Conservation (phyloP, 2,888 invertebrate genomes). For the Oithona nana region DNA sequence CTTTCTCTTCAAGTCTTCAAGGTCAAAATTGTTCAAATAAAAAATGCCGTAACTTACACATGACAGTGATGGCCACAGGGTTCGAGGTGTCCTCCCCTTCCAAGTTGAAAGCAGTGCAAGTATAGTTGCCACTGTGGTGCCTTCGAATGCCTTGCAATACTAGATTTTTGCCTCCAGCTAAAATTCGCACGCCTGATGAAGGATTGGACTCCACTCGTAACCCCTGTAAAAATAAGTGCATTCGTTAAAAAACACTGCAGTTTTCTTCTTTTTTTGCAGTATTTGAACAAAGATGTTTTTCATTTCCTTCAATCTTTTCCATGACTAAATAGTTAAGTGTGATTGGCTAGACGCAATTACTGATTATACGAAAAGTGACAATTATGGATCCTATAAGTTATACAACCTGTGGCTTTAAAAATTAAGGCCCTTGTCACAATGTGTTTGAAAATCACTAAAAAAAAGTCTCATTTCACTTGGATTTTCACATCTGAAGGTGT, state of each 20-base stretch:
- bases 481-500: no score
- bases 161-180: slow-evolving; percentile 12
- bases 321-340: no score
- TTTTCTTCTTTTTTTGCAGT: no score
- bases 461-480: no score
- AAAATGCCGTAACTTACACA: not conserved
- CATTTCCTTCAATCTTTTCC: no score
- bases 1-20: not conserved
- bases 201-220: not conserved
- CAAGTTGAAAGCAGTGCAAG: slow-evolving; percentile 15
- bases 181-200: not conserved
- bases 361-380: no score
- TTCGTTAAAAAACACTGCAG: not conserved
- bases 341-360: no score
- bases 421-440: no score
- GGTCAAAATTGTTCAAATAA: not conserved
- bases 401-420: no score
- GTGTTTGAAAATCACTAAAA: no score
- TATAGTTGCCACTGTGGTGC: slow-evolving; percentile 12
- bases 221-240: not conserved
- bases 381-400: no score
- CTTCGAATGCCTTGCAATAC: slow-evolving; percentile 10
- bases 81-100: slow-evolving; percentile 14
- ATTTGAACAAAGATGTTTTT: no score
- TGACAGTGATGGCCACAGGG: not conserved